Evolutionary conservation across 2,797 vertebrate genomes (phyloP).

Genomic region (Paratrypauchen microcephalus): DNA sequence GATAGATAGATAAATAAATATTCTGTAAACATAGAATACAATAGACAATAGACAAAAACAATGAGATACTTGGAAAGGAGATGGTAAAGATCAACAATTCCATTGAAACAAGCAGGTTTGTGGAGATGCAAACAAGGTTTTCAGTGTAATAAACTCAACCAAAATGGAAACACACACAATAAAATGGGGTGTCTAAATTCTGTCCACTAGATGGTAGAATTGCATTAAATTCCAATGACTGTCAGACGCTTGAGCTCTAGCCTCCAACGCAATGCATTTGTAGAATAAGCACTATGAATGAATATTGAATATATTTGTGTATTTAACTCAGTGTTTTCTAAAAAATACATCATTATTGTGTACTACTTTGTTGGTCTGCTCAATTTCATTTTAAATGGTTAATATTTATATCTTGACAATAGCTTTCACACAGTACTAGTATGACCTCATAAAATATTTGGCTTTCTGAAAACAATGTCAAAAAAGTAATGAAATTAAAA

Average conservation of each 20-base stretch:
- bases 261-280: neutral
- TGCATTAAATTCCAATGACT: conserved; percentile 16
- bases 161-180: no score
- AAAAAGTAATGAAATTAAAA: no score
- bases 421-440: neutral
- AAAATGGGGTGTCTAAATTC: neutral
- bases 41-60: no score
- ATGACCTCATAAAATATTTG: neutral
- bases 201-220: conserved; percentile 60
- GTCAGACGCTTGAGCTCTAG: neutral
- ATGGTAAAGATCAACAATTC: neutral
- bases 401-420: neutral
- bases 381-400: neutral
- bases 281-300: neutral
- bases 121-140: no score
- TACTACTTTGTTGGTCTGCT: neutral
- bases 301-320: neutral
- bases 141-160: no score
- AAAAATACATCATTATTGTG: neutral
- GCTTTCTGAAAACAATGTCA: neutral
- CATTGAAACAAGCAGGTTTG: no score
- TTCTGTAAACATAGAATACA: no score
- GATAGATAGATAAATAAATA: no score
- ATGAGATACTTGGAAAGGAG: neutral
- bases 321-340: neutral